Evolutionary conservation across 1,140 invertebrate species (phyloP).

Genomic region (Atopsyche davidsoni): DNA sequence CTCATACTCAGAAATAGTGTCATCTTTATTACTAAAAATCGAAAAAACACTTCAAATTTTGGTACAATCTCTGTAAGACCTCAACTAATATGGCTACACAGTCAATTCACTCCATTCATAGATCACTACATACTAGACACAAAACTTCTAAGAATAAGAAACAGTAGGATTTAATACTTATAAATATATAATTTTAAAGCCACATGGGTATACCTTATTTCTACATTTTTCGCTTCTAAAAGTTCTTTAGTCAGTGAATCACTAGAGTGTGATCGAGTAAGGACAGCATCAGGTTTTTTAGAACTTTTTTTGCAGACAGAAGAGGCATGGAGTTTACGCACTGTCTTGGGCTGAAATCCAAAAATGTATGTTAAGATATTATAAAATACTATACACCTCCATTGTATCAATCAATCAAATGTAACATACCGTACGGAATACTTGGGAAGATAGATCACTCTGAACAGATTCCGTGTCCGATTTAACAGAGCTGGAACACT

Average conservation of each 20-base stretch:
- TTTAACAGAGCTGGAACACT: constrained; percentile 6
- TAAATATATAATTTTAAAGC: too few species aligned
- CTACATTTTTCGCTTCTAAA: constrained; percentile 23
- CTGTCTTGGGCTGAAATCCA: constrained; percentile 19
- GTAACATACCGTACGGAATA: constrained; percentile 22
- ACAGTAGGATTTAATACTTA: neutral
- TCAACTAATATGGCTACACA: neutral
- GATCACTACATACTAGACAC: too few species aligned
- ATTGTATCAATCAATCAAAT: neutral
- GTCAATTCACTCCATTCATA: too few species aligned
- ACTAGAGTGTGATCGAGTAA: constrained; percentile 6
- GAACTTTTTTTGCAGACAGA: neutral
- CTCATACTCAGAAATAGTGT: constrained; percentile 23
- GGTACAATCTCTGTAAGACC: neutral
- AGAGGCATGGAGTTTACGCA: too few species aligned
- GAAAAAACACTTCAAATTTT: neutral
- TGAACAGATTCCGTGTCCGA: constrained; percentile 25
- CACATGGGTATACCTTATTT: constrained; percentile 25
- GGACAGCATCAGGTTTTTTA: neutral
- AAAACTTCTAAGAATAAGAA: too few species aligned
- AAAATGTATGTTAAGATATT: neutral
- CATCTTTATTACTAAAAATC: constrained; percentile 24
- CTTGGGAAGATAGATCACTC: constrained; percentile 21
- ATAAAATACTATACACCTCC: neutral
- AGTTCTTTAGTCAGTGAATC: constrained; percentile 15